A percentile compares a stretch with the other conserved stretches of the same genome.
phyloP scores from a whole-genome alignment of 2,113 vertebrate genomes.

The Gobius niger region DNA sequence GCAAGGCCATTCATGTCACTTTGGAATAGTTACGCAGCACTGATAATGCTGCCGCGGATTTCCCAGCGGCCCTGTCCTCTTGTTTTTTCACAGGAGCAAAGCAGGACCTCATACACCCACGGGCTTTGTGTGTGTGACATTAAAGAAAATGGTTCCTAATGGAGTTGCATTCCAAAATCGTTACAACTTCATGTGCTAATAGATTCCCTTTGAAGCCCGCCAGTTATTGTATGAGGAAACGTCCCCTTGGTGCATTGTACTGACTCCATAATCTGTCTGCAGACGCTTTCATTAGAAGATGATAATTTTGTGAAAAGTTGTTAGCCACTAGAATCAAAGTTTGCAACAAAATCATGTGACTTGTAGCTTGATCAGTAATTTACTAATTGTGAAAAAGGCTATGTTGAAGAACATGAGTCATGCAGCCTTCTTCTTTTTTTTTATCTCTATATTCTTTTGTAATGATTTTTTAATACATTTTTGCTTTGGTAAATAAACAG shows the following conservation, averaged over 20 bases:
- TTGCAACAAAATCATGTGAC: neutral
- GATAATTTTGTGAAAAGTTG: neutral
- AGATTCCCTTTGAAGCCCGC: slow-evolving; percentile 55
- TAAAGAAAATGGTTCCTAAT: slow-evolving; percentile 62
- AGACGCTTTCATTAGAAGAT: neutral
- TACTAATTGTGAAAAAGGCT: neutral
- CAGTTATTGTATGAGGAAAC: slow-evolving; percentile 27
- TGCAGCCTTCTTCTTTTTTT: too few relatives aligned
- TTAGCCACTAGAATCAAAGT: neutral
- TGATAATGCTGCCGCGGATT: slow-evolving; percentile 59
- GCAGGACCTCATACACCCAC: slow-evolving; percentile 45
- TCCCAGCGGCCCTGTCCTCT: slow-evolving; percentile 54
- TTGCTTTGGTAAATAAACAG: too few relatives aligned
- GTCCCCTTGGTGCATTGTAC: slow-evolving; percentile 19
- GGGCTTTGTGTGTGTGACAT: slow-evolving; percentile 32
- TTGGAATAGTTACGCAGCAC: slow-evolving; percentile 66
- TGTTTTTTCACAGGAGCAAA: slow-evolving; percentile 43
- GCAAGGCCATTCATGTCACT: slow-evolving; percentile 63
- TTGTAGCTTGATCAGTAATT: neutral
- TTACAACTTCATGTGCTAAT: slow-evolving; percentile 54
- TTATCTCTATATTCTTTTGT: too few relatives aligned
- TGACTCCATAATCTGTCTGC: slow-evolving; percentile 22
- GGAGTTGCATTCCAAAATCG: slow-evolving; percentile 50
- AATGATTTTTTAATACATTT: too few relatives aligned
- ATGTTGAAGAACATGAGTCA: too few relatives aligned